Evolutionary conservation across 2,113 vertebrate genomes (phyloP).

Genomic region (Anarrhichthys ocellatus): DNA sequence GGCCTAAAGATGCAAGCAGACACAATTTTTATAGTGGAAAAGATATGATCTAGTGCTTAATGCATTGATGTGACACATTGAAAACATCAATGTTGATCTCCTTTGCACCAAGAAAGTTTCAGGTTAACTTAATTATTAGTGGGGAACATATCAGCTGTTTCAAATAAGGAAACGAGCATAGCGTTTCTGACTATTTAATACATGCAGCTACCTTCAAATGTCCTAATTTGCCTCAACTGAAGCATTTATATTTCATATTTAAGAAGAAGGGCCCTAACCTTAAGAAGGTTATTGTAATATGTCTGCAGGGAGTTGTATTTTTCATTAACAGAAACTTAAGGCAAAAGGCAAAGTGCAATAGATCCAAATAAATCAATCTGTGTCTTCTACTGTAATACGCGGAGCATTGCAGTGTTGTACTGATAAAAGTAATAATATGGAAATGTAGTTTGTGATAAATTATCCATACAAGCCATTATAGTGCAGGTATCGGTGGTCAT

Average conservation of each 20-base stretch:
- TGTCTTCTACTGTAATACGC: not conserved
- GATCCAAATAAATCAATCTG: not conserved
- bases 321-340: conserved; percentile 7
- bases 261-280: not conserved
- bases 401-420: not conserved
- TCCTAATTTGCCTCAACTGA: not conserved
- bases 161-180: not conserved
- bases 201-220: not conserved
- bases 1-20: not conserved
- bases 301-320: conserved; percentile 1
- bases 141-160: not conserved
- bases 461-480: not conserved
- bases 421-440: not conserved
- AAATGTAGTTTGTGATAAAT: not conserved
- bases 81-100: not conserved
- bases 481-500: not conserved
- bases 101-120: not conserved
- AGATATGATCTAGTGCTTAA: not conserved
- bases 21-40: not conserved
- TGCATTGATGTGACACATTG: not conserved
- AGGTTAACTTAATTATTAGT: not conserved
- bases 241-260: not conserved
- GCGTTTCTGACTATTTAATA: not conserved
- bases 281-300: not conserved
- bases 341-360: not conserved